Evolutionary conservation across 1,140 invertebrate species (phyloP).

Genomic region (Drosophila mojavensis): DNA sequence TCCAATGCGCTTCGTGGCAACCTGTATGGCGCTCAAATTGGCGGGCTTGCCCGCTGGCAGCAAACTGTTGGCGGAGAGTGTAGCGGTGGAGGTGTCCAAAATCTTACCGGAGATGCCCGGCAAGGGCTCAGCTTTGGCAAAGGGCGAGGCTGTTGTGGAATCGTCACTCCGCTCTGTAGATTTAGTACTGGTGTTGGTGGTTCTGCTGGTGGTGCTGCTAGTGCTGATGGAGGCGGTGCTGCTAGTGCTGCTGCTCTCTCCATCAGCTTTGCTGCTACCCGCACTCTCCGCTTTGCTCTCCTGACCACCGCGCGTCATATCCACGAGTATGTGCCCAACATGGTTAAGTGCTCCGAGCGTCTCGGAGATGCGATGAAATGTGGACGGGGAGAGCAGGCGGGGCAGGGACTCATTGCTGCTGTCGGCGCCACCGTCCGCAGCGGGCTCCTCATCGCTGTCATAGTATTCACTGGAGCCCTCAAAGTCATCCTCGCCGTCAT

Average conservation of each 20-base stretch:
- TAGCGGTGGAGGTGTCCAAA: slow-evolving; percentile 46
- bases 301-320: slow-evolving; percentile 87
- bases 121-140: slow-evolving; percentile 36
- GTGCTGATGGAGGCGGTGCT: background rate
- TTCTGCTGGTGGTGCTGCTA: background rate
- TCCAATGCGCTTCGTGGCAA: slow-evolving; percentile 72
- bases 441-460: slow-evolving; percentile 65
- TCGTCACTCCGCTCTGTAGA: slow-evolving; percentile 15
- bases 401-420: slow-evolving; percentile 72
- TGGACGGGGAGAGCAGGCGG: slow-evolving; percentile 85
- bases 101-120: slow-evolving; percentile 66
- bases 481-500: slow-evolving; percentile 49
- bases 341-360: slow-evolving; percentile 91
- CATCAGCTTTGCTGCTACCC: slow-evolving; percentile 34
- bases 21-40: slow-evolving; percentile 60
- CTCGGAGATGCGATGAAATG: slow-evolving; percentile 88
- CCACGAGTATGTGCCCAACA: slow-evolving; percentile 92
- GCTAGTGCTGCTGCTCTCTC: slow-evolving; percentile 32
- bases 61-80: slow-evolving; percentile 68
- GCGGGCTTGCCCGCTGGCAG: slow-evolving; percentile 70
- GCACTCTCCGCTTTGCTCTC: slow-evolving; percentile 74
- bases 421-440: slow-evolving; percentile 31
- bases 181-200: background rate
- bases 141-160: background rate
- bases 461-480: slow-evolving; percentile 78